These are phyloP conservation scores for Mesochorus sp. DNA, from an alignment of 2,888 invertebrate genomes.

Conservation along the genomic window DNA sequence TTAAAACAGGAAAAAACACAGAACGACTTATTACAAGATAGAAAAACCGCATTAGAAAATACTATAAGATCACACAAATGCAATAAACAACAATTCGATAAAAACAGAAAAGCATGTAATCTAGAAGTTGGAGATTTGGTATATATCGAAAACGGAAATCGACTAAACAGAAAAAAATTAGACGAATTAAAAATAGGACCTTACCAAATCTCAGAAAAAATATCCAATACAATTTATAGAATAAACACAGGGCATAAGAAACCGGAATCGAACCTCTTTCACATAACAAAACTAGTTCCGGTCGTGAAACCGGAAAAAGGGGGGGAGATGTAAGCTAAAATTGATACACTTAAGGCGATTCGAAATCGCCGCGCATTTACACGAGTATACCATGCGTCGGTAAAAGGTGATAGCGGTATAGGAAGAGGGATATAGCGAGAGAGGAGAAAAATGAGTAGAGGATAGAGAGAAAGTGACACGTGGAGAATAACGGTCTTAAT, in stretches of 20 bases:
- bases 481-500: no score
- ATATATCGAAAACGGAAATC: constrained; percentile 72
- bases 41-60: constrained; percentile 65
- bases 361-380: no score
- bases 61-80: constrained; percentile 67
- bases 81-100: constrained; percentile 69
- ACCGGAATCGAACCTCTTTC: constrained; percentile 42
- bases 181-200: constrained; percentile 69
- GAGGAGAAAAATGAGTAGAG: no score
- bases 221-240: constrained; percentile 66
- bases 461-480: no score
- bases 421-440: no score
- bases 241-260: constrained; percentile 54
- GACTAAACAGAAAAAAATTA: constrained; percentile 71
- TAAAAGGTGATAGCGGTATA: no score
- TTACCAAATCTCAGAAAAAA: constrained; percentile 64
- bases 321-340: no score
- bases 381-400: no score
- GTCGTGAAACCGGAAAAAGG: not conserved
- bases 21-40: constrained; percentile 57
- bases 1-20: constrained; percentile 53
- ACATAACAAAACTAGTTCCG: constrained; percentile 49
- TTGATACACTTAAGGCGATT: no score
- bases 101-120: no score
- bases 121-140: constrained; percentile 73